Percentiles rank a stretch among this genome's conserved stretches.
Conservation (phyloP, 2,888 invertebrate species). For the Argynnis bischoffii region DNA sequence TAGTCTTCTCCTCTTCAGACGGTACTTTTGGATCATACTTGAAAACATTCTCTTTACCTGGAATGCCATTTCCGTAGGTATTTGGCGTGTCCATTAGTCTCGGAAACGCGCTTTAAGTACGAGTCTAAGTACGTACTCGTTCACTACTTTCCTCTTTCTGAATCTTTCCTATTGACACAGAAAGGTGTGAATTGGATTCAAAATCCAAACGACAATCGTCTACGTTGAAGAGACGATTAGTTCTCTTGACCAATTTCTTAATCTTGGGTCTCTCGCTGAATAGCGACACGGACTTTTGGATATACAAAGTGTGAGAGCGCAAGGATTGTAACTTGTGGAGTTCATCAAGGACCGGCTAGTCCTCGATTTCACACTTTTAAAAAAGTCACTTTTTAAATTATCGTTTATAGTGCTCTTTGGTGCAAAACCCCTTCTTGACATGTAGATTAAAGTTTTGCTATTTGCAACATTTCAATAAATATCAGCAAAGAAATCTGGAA, state of each 20-base stretch:
- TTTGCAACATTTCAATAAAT: slow-evolving; percentile 69
- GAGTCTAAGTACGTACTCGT: slow-evolving; percentile 54
- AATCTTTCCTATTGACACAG: slow-evolving; percentile 48
- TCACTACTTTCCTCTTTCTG: slow-evolving; percentile 48
- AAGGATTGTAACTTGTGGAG: slow-evolving; percentile 77
- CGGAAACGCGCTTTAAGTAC: slow-evolving; percentile 55
- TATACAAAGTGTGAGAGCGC: slow-evolving; percentile 74
- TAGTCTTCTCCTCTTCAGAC: slow-evolving; percentile 77
- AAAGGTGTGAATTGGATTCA: slow-evolving; percentile 60
- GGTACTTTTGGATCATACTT: slow-evolving; percentile 70
- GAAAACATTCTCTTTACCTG: slow-evolving; percentile 68
- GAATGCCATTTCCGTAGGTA: slow-evolving; percentile 72
- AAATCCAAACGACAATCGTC: slow-evolving; percentile 57
- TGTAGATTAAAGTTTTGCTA: slow-evolving; percentile 73
- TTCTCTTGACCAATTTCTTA: slow-evolving; percentile 82
- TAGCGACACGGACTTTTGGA: slow-evolving; percentile 77
- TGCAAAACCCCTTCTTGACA: slow-evolving; percentile 68
- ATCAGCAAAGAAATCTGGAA: slow-evolving; percentile 63
- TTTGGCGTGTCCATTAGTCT: slow-evolving; percentile 76
- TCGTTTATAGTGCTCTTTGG: slow-evolving; percentile 59
- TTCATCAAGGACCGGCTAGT: slow-evolving; percentile 82
- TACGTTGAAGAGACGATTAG: slow-evolving; percentile 67
- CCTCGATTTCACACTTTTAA: slow-evolving; percentile 75
- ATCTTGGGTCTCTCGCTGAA: slow-evolving; percentile 83
- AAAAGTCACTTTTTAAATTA: slow-evolving; percentile 72